Percentiles rank a stretch among this genome's conserved stretches.
Conservation (phyloP, 2,888 invertebrate species). For the Lottia gigantea region DNA sequence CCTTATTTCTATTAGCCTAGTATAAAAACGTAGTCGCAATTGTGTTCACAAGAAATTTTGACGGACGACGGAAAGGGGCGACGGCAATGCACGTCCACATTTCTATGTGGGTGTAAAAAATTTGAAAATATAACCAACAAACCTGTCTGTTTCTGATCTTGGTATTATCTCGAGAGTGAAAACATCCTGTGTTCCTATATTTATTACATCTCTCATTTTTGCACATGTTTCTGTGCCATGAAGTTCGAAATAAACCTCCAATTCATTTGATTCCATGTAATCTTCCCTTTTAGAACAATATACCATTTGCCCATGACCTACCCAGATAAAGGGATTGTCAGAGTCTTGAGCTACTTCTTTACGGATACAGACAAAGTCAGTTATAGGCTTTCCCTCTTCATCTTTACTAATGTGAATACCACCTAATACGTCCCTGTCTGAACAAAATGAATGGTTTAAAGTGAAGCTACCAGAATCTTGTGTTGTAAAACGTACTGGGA, state of each 20-base stretch:
- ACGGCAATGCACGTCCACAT: no score
- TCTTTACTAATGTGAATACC: conserved; percentile 29
- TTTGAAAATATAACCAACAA: no score
- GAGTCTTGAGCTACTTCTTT: background rate
- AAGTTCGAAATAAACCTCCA: no score
- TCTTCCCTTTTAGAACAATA: background rate
- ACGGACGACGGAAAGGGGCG: no score
- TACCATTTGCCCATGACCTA: conserved; percentile 26
- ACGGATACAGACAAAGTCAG: conserved; percentile 25
- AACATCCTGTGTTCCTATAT: background rate
- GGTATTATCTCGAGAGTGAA: background rate
- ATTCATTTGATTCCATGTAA: background rate
- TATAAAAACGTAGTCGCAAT: no score
- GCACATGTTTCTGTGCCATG: background rate
- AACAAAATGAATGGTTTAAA: conserved; percentile 31
- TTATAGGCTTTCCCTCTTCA: conserved; percentile 22
- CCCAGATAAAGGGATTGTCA: conserved; percentile 18
- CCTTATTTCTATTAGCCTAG: no score
- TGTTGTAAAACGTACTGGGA: conserved; percentile 32
- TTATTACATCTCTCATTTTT: background rate
- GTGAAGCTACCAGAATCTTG: conserved; percentile 34
- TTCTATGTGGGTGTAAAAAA: no score
- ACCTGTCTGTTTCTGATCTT: conserved; percentile 3
- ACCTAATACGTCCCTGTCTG: conserved; percentile 41
- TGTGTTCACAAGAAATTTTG: no score